Percentiles rank a stretch among this genome's conserved stretches.
Conservation (phyloP, 2,888 invertebrate species). For the Apodemia duryi region DNA sequence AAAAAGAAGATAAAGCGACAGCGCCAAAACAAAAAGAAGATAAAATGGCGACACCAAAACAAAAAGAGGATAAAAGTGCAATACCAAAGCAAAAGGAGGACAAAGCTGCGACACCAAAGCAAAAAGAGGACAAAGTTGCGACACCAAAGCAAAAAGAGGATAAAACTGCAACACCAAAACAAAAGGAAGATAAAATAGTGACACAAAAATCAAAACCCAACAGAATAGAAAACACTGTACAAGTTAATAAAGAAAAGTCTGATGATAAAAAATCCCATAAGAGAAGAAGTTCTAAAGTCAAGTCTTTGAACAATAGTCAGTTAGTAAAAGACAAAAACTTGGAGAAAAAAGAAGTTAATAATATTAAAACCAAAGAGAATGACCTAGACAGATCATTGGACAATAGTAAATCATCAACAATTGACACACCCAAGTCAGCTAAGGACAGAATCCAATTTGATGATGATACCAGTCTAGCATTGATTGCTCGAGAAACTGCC, state of each 20-base stretch:
- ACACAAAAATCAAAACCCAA: background rate
- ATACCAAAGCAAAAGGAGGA: background rate
- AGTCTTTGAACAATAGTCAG: slow-evolving; percentile 40
- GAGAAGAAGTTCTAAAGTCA: slow-evolving; percentile 48
- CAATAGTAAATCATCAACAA: slow-evolving; percentile 27
- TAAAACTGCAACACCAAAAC: background rate
- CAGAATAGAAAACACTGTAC: slow-evolving; percentile 27
- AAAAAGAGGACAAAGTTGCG: background rate
- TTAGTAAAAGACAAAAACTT: slow-evolving; percentile 30
- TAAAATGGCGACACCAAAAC: background rate
- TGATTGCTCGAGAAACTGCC: slow-evolving; percentile 42
- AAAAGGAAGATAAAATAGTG: background rate
- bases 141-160: background rate
- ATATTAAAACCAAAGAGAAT: slow-evolving; percentile 25
- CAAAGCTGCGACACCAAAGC: background rate
- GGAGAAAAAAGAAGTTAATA: slow-evolving; percentile 33
- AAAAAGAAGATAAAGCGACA: slow-evolving; percentile 14
- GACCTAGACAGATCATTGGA: slow-evolving; percentile 28
- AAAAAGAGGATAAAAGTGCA: background rate
- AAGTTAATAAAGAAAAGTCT: slow-evolving; percentile 33
- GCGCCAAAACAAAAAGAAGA: background rate
- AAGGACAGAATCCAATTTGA: slow-evolving; percentile 49
- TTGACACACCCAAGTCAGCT: slow-evolving; percentile 34
- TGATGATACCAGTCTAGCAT: slow-evolving; percentile 53
- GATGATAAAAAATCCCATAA: slow-evolving; percentile 37